These are phyloP conservation scores for Heliothis peltigera DNA, from an alignment of 2,888 invertebrate species.

Conservation along the genomic window DNA sequence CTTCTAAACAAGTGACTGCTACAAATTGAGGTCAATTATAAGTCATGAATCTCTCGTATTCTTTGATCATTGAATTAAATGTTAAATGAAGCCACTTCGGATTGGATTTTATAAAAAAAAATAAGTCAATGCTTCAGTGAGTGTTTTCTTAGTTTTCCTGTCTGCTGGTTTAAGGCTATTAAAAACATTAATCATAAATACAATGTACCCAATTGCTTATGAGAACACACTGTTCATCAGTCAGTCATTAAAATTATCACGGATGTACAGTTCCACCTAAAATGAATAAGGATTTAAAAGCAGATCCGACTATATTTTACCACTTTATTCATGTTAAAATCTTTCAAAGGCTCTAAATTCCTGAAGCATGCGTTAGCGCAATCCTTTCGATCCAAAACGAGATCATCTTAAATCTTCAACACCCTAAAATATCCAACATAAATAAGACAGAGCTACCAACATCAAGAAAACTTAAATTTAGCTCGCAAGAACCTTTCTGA, in stretches of 20 bases:
- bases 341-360: slow-evolving; percentile 4
- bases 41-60: slow-evolving; percentile 37
- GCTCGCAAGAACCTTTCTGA: slow-evolving; percentile 33
- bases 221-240: not conserved
- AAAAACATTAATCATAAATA: not conserved
- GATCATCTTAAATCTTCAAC: slow-evolving; percentile 35
- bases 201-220: not conserved
- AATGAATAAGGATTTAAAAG: slow-evolving; percentile 4
- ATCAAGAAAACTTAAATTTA: slow-evolving; percentile 28
- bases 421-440: slow-evolving; percentile 39
- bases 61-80: slow-evolving; percentile 42
- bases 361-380: slow-evolving; percentile 3
- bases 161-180: slow-evolving; percentile 1
- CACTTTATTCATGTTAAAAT: slow-evolving; percentile 6
- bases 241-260: not conserved
- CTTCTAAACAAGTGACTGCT: slow-evolving; percentile 46
- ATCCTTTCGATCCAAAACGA: slow-evolving; percentile 30
- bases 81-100: slow-evolving; percentile 15
- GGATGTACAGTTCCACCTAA: not conserved
- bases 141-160: slow-evolving; percentile 21
- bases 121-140: slow-evolving; percentile 25
- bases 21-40: slow-evolving; percentile 63
- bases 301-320: not conserved
- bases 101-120: too few species aligned
- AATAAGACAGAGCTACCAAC: slow-evolving; percentile 23